Evolutionary conservation across 30 jellyfish, hydroid and myxozoan genomes (phyloP).

Genomic region (Hydra vulgaris): DNA sequence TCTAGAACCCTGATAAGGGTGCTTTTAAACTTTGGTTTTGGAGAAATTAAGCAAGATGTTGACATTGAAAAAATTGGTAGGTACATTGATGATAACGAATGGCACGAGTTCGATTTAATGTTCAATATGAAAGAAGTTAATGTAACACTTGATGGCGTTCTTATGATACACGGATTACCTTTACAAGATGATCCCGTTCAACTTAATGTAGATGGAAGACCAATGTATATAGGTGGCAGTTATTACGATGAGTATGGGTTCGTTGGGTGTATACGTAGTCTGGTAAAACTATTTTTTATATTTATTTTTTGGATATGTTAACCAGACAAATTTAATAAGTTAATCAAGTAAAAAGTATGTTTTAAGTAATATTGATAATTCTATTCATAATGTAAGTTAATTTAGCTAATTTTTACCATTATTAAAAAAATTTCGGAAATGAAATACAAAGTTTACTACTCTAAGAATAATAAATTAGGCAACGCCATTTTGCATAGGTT

Average conservation of each 20-base stretch:
- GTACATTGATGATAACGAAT: conserved; percentile 70
- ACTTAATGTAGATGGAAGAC: conserved; percentile 80
- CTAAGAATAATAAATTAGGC: too few species aligned
- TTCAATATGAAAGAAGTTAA: conserved; percentile 72
- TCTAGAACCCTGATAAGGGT: conserved; percentile 72
- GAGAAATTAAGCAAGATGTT: conserved; percentile 55
- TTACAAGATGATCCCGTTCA: conserved; percentile 87
- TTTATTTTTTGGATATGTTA: too few species aligned
- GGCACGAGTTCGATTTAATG: conserved; percentile 59
- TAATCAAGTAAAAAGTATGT: too few species aligned
- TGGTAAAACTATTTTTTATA: conserved; percentile 41
- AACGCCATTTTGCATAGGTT: too few species aligned
- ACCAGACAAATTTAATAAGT: too few species aligned
- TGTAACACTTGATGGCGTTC: conserved; percentile 73
- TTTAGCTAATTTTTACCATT: too few species aligned
- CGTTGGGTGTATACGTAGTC: conserved; percentile 73
- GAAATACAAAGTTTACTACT: too few species aligned
- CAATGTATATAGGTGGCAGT: conserved; percentile 87
- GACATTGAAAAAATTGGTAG: conserved; percentile 55
- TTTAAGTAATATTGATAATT: too few species aligned
- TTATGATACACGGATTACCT: conserved; percentile 68
- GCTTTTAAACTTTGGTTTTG: conserved; percentile 59
- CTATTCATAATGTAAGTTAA: too few species aligned
- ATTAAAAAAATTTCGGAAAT: too few species aligned
- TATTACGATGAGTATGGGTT: conserved; percentile 72